phyloP scores from a whole-genome alignment of 2,113 vertebrate species.

The Nibea coibor region DNA sequence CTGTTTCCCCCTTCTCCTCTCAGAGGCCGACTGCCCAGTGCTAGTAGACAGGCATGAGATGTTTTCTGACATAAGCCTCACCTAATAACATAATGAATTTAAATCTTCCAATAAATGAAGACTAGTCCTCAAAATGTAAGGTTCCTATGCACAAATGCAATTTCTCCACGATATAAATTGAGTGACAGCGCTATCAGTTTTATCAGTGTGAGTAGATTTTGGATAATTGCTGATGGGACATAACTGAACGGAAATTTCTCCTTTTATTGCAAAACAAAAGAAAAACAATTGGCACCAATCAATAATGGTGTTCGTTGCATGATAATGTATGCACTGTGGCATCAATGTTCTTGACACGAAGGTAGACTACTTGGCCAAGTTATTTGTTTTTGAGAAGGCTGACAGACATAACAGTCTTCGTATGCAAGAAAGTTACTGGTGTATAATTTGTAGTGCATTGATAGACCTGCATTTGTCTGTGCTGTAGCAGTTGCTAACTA shows the following conservation, averaged over 20 bases:
- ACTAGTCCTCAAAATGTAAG: neutral
- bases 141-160: neutral
- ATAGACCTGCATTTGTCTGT: neutral
- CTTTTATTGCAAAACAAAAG: neutral
- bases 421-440: neutral
- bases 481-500: neutral
- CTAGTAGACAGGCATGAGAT: neutral
- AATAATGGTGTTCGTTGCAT: neutral
- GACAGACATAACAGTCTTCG: no score
- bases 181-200: neutral
- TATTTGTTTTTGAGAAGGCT: neutral
- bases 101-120: neutral
- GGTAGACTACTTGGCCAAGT: neutral
- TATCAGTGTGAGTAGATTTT: neutral
- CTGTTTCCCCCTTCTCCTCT: slow-evolving; percentile 62
- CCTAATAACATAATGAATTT: neutral
- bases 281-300: no score
- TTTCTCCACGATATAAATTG: neutral
- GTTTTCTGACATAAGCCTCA: slow-evolving; percentile 1
- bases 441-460: neutral
- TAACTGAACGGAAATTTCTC: neutral
- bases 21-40: slow-evolving; percentile 22
- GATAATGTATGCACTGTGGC: neutral
- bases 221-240: neutral
- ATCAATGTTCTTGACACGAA: neutral